Conservation (phyloP, 2,797 vertebrate genomes). For the Lacerta bilineata region DNA sequence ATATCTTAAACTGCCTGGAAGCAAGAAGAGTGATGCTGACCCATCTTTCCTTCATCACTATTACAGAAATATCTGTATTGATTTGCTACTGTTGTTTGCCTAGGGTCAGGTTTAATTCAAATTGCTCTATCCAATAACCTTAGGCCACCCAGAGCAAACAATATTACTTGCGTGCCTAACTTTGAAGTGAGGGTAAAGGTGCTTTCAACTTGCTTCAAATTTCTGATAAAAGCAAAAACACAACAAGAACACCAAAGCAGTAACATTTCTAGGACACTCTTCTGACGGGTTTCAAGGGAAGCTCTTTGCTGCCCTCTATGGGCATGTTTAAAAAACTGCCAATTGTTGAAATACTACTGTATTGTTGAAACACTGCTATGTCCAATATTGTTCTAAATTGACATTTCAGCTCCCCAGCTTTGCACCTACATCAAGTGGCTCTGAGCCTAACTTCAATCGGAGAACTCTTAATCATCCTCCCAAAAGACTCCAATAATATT, state of each 20-base stretch:
- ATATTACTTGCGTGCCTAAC: not conserved
- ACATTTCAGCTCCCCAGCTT: conserved; percentile 23
- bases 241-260: conserved; percentile 24
- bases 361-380: too few species aligned
- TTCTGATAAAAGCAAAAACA: conserved; percentile 45
- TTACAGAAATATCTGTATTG: not conserved
- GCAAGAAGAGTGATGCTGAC: conserved; percentile 39
- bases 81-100: conserved; percentile 52
- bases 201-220: conserved; percentile 41
- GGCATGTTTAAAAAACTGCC: conserved; percentile 50
- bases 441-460: not conserved
- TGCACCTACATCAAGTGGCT: not conserved
- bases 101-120: conserved; percentile 53
- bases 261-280: not conserved
- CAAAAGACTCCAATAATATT: not conserved
- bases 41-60: conserved; percentile 42
- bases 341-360: not conserved
- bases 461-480: not conserved
- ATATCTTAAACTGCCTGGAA: conserved; percentile 62
- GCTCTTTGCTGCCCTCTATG: conserved; percentile 84
- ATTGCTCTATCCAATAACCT: conserved; percentile 27
- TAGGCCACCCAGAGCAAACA: conserved; percentile 10
- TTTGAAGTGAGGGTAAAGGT: conserved; percentile 49
- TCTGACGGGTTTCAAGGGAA: conserved; percentile 57
- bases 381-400: not conserved